phyloP scores from a whole-genome alignment of 2,888 invertebrate genomes.

The Sisyra nigra region DNA sequence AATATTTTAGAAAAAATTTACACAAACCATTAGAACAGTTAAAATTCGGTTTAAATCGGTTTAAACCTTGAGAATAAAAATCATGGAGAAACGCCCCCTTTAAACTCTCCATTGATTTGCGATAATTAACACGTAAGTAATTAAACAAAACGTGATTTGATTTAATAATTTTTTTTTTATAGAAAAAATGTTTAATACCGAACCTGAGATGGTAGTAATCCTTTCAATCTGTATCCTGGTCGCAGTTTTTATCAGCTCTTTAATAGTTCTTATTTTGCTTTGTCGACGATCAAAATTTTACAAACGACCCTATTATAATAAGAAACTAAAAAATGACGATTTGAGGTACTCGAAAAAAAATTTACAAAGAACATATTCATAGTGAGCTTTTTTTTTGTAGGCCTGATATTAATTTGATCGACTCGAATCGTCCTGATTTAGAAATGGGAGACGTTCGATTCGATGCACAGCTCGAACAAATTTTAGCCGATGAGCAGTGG shows the following conservation, averaged over 20 bases:
- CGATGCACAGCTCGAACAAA: slow-evolving; percentile 38
- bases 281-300: slow-evolving; percentile 37
- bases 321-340: slow-evolving; percentile 19
- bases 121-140: too few relatives aligned
- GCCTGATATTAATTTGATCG: slow-evolving; percentile 35
- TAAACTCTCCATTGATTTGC: too few relatives aligned
- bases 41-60: too few relatives aligned
- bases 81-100: too few relatives aligned
- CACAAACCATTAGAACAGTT: too few relatives aligned
- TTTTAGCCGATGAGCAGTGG: slow-evolving; percentile 43
- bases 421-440: slow-evolving; percentile 28
- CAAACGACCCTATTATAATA: slow-evolving; percentile 16
- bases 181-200: too few relatives aligned
- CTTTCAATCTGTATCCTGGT: slow-evolving; percentile 41
- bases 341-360: slow-evolving; percentile 12
- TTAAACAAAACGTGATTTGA: too few relatives aligned
- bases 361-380: not conserved
- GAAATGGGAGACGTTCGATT: slow-evolving; percentile 39
- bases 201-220: too few relatives aligned
- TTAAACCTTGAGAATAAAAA: too few relatives aligned
- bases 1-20: too few relatives aligned
- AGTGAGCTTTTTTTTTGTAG: slow-evolving; percentile 17
- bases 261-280: slow-evolving; percentile 44
- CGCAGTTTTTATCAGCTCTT: slow-evolving; percentile 49
- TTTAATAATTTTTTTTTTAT: too few relatives aligned